Base-by-base conservation (phyloP, 1,140 invertebrate species). In the Solenopsis invicta region DNA sequence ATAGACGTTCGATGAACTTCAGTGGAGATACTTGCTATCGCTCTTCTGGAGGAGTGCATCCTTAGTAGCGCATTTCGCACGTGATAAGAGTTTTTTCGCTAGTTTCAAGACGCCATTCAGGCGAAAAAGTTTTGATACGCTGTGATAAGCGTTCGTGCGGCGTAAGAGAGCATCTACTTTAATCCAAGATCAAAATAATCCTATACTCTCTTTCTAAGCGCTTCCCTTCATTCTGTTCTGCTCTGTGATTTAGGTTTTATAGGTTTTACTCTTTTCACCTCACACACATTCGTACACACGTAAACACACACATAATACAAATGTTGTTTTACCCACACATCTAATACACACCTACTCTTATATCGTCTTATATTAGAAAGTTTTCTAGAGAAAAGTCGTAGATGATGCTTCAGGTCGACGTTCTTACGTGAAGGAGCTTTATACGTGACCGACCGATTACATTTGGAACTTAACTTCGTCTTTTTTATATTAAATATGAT, bases 131-230 rank as follows among this genome's bases (percentile, higher is more conserved):
- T 69, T 24, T 69, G 45, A 69, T 80, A 54, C 2, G 48, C 48
- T 8, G 9, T 41, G 34, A 80, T 54, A 80, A 69, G 48, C 34
- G 48, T 78, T 34, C 4, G 45, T 1, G 45, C 48, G n/a, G 48
- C 12, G 41, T 2, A n/a, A n/a, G 13, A 8, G n/a, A 52, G 21
- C 34, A 54, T 69, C 62, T 41, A 69, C 77, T 80, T 80, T 80
- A 80, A 80, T 80, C 48, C 21, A 69, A 69, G 62, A 80, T 56
- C 48, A 52, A 56, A 80, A 54, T 80, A 80, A 80, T 80, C 48
- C 16, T 45, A 54, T 80, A 69, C 9, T 10, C 62, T 50, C 34
- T 59, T 13, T 67, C 37, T 67, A 29, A 45, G 10, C 56, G 21
- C 12, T 50, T 50, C 18, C 5, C 9, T 80, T 41, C 48, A n/a